Evolutionary conservation across 1,140 invertebrate genomes (phyloP).

Genomic region (Drosophila arawakana): DNA sequence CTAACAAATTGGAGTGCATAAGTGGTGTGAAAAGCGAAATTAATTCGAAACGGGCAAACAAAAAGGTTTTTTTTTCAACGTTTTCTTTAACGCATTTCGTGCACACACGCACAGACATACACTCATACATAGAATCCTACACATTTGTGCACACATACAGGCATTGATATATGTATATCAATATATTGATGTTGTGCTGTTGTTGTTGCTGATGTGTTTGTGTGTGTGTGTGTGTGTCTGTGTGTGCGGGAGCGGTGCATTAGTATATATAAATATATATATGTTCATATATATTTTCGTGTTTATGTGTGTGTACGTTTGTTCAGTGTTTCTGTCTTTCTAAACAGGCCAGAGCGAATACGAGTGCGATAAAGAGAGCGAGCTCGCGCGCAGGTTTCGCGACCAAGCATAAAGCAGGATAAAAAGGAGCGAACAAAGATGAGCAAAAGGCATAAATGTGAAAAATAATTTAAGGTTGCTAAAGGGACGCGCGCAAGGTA

Average conservation of each 20-base stretch:
- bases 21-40: slow-evolving; percentile 47
- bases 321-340: slow-evolving; percentile 47
- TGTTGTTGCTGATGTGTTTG: slow-evolving; percentile 53
- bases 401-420: slow-evolving; percentile 59
- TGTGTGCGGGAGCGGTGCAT: slow-evolving; percentile 52
- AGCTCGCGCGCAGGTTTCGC: slow-evolving; percentile 60
- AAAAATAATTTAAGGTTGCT: slow-evolving; percentile 77
- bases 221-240: slow-evolving; percentile 31
- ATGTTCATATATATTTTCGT: slow-evolving; percentile 13
- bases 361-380: slow-evolving; percentile 43
- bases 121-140: slow-evolving; percentile 43
- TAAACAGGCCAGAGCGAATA: slow-evolving; percentile 46
- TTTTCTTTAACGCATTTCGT: slow-evolving; percentile 75
- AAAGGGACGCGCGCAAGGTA: slow-evolving; percentile 42
- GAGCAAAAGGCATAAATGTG: slow-evolving; percentile 67
- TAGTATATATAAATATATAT: slow-evolving; percentile 41
- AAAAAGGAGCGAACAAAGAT: slow-evolving; percentile 72
- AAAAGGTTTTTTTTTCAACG: slow-evolving; percentile 71
- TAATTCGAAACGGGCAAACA: slow-evolving; percentile 55
- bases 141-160: slow-evolving; percentile 55
- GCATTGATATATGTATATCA: slow-evolving; percentile 70
- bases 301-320: slow-evolving; percentile 29
- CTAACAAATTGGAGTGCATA: slow-evolving; percentile 51
- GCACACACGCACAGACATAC: slow-evolving; percentile 49
- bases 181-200: slow-evolving; percentile 75